A percentile compares a stretch with the other conserved stretches of the same genome.
Evolutionary conservation across 2,797 vertebrate species (phyloP).

Genomic region (Gallirallus australis): DNA sequence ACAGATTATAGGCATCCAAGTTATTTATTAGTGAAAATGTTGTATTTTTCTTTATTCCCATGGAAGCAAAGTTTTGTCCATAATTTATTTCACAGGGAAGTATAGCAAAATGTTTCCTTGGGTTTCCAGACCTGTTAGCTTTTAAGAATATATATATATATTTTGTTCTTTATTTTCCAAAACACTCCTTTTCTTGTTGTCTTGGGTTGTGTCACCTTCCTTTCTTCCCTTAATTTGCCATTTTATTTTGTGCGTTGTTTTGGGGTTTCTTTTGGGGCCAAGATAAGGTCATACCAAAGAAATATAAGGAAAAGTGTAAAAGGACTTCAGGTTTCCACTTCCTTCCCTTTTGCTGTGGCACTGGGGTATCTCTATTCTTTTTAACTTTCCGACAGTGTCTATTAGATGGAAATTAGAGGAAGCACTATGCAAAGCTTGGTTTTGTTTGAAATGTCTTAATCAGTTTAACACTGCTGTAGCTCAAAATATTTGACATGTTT

Average conservation of each 20-base stretch:
- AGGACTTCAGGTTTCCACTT: neutral
- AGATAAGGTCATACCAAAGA: neutral
- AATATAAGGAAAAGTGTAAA: neutral
- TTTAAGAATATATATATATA: too few relatives aligned
- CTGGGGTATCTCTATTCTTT: neutral
- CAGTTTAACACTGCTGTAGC: neutral
- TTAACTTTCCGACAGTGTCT: neutral
- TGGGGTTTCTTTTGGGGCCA: too few relatives aligned
- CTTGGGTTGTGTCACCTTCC: accelerated
- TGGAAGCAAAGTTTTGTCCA: neutral
- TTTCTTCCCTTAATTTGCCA: accelerated
- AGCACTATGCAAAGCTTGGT: neutral
- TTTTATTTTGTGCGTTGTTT: neutral
- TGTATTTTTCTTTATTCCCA: neutral
- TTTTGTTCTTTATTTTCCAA: neutral
- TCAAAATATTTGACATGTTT: neutral
- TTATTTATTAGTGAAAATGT: neutral
- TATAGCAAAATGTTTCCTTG: neutral
- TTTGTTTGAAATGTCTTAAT: neutral
- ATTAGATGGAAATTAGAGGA: neutral
- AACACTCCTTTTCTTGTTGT: neutral
- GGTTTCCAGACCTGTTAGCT: neutral
- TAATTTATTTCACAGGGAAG: neutral
- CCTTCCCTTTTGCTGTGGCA: neutral
- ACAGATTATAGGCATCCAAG: neutral